Percentiles rank a stretch among this genome's conserved stretches.
Evolutionary conservation across 2,888 invertebrate genomes (phyloP).

Genomic region (Drosophila putrida): DNA sequence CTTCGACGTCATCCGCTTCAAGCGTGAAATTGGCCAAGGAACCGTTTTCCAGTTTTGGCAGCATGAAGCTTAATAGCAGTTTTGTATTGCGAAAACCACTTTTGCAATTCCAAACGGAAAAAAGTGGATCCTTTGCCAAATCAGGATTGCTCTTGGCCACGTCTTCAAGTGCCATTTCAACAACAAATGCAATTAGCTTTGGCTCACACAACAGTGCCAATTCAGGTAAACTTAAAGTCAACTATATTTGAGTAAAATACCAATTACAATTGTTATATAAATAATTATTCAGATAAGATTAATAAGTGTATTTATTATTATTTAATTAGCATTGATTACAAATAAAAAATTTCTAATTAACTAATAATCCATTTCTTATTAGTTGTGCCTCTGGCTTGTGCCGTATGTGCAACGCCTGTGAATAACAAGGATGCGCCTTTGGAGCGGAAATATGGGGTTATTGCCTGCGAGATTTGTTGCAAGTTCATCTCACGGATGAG

Average conservation of each 20-base stretch:
- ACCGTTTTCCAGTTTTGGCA: constrained; percentile 54
- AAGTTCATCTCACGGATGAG: constrained; percentile 94
- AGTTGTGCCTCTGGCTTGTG: constrained; percentile 89
- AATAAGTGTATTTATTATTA: no score
- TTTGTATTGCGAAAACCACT: constrained; percentile 83
- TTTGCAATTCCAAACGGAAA: constrained; percentile 81
- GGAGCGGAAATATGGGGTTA: constrained; percentile 93
- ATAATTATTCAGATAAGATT: no score
- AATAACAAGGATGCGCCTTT: constrained; percentile 92
- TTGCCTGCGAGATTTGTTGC: constrained; percentile 94
- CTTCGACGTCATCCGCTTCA: constrained; percentile 25
- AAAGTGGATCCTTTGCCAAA: constrained; percentile 39
- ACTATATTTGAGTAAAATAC: not conserved
- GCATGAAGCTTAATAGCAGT: constrained; percentile 62
- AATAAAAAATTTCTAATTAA: not conserved
- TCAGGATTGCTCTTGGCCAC: constrained; percentile 47
- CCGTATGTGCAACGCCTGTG: constrained; percentile 92
- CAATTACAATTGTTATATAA: not conserved
- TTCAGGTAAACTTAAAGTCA: constrained; percentile 29
- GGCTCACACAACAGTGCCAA: constrained; percentile 41
- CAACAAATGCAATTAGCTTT: constrained; percentile 50
- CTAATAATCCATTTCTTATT: constrained; percentile 1
- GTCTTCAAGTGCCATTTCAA: constrained; percentile 57
- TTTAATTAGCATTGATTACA: no score
- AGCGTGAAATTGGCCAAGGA: constrained; percentile 33